Conservation (phyloP, 2,797 vertebrate species). For the Tiaroga cobitis region DNA sequence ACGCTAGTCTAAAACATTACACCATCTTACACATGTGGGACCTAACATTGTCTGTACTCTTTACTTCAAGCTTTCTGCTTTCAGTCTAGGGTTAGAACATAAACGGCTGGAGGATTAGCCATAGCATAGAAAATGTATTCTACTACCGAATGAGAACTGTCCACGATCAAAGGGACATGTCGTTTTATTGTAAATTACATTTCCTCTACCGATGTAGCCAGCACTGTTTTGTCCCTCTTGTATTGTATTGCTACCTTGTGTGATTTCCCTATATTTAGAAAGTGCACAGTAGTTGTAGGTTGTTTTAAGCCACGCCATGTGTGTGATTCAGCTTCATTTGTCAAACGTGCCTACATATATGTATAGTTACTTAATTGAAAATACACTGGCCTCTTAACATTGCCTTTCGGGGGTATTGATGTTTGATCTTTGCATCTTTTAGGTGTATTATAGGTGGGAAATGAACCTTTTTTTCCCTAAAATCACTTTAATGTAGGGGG, state of each 20-base stretch:
- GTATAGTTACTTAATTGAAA: slow-evolving; percentile 80
- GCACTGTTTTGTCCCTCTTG: slow-evolving; percentile 84
- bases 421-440: slow-evolving; percentile 57
- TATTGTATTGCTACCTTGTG: slow-evolving; percentile 81
- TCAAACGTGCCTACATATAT: slow-evolving; percentile 75
- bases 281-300: slow-evolving; percentile 84
- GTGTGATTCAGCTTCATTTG: slow-evolving; percentile 83
- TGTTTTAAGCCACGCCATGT: slow-evolving; percentile 82
- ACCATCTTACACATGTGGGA: slow-evolving; percentile 84
- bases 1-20: slow-evolving; percentile 68
- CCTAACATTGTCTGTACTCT: slow-evolving; percentile 89
- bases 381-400: slow-evolving; percentile 77
- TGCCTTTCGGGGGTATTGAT: slow-evolving; percentile 68
- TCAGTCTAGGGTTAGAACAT: slow-evolving; percentile 91
- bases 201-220: slow-evolving; percentile 87
- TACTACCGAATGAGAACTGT: slow-evolving; percentile 89
- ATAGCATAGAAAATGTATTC: slow-evolving; percentile 93
- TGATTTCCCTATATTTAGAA: slow-evolving; percentile 77
- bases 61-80: slow-evolving; percentile 91
- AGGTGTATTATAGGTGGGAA: slow-evolving; percentile 22
- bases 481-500: slow-evolving; percentile 74
- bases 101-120: slow-evolving; percentile 88
- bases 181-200: slow-evolving; percentile 88
- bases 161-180: slow-evolving; percentile 89
- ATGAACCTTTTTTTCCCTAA: slow-evolving; percentile 57